These are phyloP conservation scores for Carabus problematicus DNA, from an alignment of 2,888 invertebrate genomes.

Conservation along the genomic window DNA sequence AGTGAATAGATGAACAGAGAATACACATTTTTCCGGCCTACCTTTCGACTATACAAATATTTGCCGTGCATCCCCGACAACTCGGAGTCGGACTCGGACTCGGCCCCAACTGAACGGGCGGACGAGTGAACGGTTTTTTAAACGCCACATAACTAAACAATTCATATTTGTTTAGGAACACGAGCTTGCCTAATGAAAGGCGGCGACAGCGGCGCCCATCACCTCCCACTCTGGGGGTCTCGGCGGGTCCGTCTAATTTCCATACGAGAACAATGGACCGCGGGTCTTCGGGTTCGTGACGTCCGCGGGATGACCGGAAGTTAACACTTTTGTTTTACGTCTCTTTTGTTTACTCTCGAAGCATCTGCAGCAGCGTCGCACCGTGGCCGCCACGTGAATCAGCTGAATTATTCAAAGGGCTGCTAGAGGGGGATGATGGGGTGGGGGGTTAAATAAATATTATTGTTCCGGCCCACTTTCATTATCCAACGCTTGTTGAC, in stretches of 20 bases:
- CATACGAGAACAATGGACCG: conserved; percentile 38
- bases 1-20: conserved; percentile 8
- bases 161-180: conserved; percentile 36
- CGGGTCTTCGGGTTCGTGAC: conserved; percentile 24
- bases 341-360: conserved; percentile 30
- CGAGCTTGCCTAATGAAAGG: conserved; percentile 20
- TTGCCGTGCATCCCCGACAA: conserved; percentile 16
- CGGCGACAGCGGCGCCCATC: background rate
- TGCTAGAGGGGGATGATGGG: background rate
- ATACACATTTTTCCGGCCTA: conserved; percentile 27
- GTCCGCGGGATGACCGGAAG: conserved; percentile 38
- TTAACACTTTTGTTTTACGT: conserved; percentile 41
- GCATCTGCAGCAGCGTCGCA: conserved; percentile 12
- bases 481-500: conserved; percentile 30
- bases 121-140: conserved; percentile 26
- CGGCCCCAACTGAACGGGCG: background rate
- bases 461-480: conserved; percentile 32
- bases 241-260: conserved; percentile 21
- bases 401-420: conserved; percentile 31
- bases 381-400: background rate
- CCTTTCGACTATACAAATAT: conserved; percentile 29
- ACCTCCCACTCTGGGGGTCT: background rate
- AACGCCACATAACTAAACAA: conserved; percentile 28
- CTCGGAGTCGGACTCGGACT: background rate
- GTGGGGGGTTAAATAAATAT: conserved; percentile 36